Evolutionary conservation across 2,797 vertebrate species (phyloP).

Genomic region (Cossypha heuglini): DNA sequence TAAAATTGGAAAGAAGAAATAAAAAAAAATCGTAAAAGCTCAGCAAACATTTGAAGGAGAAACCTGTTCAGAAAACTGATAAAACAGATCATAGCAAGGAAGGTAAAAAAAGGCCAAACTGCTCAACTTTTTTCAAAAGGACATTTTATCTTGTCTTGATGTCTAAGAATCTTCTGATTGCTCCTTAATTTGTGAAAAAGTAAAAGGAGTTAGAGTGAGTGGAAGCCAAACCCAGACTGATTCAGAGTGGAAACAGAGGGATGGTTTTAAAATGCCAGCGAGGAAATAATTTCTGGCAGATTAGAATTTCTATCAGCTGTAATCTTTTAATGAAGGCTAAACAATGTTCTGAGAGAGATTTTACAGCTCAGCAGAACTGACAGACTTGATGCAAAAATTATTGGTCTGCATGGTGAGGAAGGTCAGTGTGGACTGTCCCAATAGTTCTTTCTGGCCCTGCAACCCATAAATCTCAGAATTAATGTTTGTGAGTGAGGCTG

Average conservation of each 20-base stretch:
- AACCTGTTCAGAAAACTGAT: background rate
- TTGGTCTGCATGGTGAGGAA: background rate
- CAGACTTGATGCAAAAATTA: constrained; percentile 15
- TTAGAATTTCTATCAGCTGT: background rate
- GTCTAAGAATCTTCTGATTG: background rate
- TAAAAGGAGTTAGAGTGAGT: background rate
- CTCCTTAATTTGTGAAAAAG: background rate
- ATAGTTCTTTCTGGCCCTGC: background rate
- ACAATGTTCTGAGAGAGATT: background rate
- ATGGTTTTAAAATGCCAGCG: background rate
- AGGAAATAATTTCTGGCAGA: background rate
- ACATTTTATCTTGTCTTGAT: background rate
- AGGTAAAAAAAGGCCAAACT: background rate
- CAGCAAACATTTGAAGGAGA: background rate
- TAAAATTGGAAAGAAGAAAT: background rate
- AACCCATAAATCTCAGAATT: background rate
- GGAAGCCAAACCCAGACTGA: background rate
- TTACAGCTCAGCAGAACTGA: background rate
- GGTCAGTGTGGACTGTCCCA: background rate
- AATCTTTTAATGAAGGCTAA: constrained; percentile 24
- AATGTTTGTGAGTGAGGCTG: background rate
- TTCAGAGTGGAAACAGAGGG: background rate
- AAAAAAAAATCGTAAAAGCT: background rate
- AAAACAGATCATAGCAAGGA: background rate
- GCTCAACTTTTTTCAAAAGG: background rate